phyloP scores from a whole-genome alignment of 2,113 vertebrate species.

The Syrmaticus mikado region DNA sequence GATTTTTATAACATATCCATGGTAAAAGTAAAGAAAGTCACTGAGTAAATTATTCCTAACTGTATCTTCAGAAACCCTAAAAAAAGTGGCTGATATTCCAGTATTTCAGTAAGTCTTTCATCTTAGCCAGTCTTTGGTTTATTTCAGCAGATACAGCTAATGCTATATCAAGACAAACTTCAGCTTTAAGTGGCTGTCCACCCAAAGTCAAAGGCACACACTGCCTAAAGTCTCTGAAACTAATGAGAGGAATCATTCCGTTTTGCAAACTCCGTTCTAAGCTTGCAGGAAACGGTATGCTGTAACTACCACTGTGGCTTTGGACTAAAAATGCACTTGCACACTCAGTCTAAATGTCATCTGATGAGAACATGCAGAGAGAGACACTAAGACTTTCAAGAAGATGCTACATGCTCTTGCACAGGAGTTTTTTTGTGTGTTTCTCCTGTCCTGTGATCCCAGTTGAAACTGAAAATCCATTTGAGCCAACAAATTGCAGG shows the following conservation, averaged over 20 bases:
- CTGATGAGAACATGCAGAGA: neutral
- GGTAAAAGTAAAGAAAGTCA: neutral
- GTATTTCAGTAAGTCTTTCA: neutral
- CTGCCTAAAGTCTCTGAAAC: neutral
- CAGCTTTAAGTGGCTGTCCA: neutral
- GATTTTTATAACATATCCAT: neutral
- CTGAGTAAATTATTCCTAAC: neutral
- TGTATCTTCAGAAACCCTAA: neutral
- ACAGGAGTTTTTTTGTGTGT: neutral
- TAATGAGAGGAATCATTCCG: neutral
- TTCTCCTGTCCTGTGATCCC: neutral
- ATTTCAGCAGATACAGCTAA: neutral
- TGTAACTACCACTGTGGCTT: neutral
- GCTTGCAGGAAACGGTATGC: neutral
- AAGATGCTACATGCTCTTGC: neutral
- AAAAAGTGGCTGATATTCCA: neutral
- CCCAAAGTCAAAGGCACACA: neutral
- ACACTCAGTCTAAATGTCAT: neutral
- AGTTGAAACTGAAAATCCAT: neutral
- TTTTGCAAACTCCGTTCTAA: neutral
- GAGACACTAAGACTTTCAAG: neutral
- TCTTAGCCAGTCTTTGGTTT: neutral
- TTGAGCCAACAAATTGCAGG: neutral
- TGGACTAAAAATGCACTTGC: neutral
- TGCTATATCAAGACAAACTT: neutral